Base-by-base conservation (phyloP, 2,888 invertebrate species). In the Aleiodes alternator region DNA sequence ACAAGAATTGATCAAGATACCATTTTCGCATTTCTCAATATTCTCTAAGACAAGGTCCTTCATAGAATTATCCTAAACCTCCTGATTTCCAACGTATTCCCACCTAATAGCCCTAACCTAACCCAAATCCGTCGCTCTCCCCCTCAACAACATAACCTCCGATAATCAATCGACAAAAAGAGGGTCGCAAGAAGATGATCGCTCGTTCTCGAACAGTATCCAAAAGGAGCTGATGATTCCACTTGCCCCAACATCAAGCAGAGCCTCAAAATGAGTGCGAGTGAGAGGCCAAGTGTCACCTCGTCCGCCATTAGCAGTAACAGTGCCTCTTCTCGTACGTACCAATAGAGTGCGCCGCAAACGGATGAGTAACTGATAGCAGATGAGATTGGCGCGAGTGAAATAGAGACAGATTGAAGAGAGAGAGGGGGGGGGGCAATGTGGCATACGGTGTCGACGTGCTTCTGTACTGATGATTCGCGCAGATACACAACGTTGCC, bases 401-500 rank as follows among this genome's bases (percentile, higher is more conserved):
- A 59, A 59, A 43, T 8, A 43, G 43, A 43, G 11, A 43, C 9
- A 43, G 61, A 61, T n/a, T 23, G 16, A 16, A 53, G 34, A 51
- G 31, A 48, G 66, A 43, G 61, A 51, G 55, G 55, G 71, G 73
- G 70, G 50, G 73, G 76, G 77, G 61, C 68, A 66, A 75, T 69
- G 23, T 23, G 72, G 74, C 50, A 64, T 69, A 69, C 16, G 55
- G 34, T 51, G 72, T 14, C 80, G 82, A 86, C 87, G 88, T 87
- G 87, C 83, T 83, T 85, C 81, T 61, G 80, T 80, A 78, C 82
- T 81, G 88, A 88, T 88, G 82, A 83, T 82, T 79, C 81, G 78
- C 70, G 66, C 77, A 83, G 88, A 88, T 88, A 88, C 79, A 83
- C 81, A 81, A 82, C 81, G 81, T 82, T 85, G 84, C 85, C 72